Evolutionary conservation across 2,113 vertebrate species (phyloP).

Genomic region (Sciurus niger): DNA sequence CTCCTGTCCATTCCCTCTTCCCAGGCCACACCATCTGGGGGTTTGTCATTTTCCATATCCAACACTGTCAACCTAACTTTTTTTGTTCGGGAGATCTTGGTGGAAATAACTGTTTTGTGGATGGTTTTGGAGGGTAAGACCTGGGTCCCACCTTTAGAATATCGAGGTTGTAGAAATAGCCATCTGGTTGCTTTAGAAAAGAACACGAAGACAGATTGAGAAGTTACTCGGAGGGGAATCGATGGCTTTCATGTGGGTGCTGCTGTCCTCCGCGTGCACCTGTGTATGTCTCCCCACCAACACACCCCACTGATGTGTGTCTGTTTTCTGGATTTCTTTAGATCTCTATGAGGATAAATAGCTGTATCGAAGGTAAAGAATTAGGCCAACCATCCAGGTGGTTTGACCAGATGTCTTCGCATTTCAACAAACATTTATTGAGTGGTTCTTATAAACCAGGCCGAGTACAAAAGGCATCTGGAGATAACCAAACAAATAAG

Average conservation of each 20-base stretch:
- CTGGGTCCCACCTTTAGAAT: conserved; percentile 47
- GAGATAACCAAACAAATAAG: background rate
- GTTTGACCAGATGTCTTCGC: conserved; percentile 56
- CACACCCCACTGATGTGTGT: background rate
- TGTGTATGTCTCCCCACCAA: background rate
- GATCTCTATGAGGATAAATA: conserved; percentile 72
- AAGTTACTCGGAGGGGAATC: background rate
- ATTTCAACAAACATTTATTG: conserved; percentile 44
- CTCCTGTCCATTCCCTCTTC: too few relatives aligned
- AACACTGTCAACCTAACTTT: background rate
- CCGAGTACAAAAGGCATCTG: background rate
- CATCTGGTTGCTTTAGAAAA: conserved; percentile 44
- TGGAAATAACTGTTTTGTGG: conserved; percentile 10
- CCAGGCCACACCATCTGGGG: too few relatives aligned
- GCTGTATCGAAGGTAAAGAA: conserved; percentile 37
- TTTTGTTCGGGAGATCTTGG: background rate
- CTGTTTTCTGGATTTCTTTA: conserved; percentile 74
- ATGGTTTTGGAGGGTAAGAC: background rate
- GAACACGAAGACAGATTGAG: conserved; percentile 71
- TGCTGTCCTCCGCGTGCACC: background rate
- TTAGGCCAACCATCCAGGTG: conserved; percentile 72
- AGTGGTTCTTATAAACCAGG: conserved; percentile 38
- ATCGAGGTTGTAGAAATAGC: background rate
- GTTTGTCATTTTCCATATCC: too few relatives aligned
- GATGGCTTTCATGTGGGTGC: background rate